Evolutionary conservation across 1,140 invertebrate genomes (phyloP), one percentile per base, ranked within the genome.

Genomic region (Linepithema humile): DNA sequence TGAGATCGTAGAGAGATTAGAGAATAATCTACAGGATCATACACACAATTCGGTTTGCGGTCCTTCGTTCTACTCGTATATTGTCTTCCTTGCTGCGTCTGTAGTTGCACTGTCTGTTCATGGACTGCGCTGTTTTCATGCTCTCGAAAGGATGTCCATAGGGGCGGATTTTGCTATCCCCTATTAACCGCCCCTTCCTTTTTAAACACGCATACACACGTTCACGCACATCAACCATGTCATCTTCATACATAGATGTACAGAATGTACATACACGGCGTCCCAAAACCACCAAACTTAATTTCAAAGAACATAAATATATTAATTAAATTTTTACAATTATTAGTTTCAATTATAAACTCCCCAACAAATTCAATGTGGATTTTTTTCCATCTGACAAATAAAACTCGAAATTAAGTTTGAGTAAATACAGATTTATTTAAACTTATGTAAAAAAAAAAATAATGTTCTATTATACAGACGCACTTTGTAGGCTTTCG

Each of bases 51-150:
- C n/a, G n/a, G n/a, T n/a, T n/a, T n/a, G n/a, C n/a, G n/a, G n/a
- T 35, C 23, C 4, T 62, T 23, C 15, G 45, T 53, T 69, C 50
- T 40, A 55, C 48, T 43, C 7, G 15, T 20, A 29, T 26, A 74
- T 59, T 38, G n/a, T 32, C 26, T 55, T 69, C 35, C 35, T 10
- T 40, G 35, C 48, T 69, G 67, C 62, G 23, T 20, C 32, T 57
- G 84, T 62, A 53, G 62, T 72, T 64, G 64, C 59, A n/a, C 57
- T 38, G 45, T 64, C 69, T 73, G 80, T 83, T 84, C 82, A 86
- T 86, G 82, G 60, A 87, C 82, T 89, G 53, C 43, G 64, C 29
- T 77, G 69, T 72, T 85, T 80, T 88, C 74, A 75, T 64, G 72
- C 78, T 82, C 70, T 87, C 80, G 64, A 86, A 70, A 53, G 50